Conservation (phyloP, 2,797 vertebrate genomes). For the Paratrypauchen microcephalus region DNA sequence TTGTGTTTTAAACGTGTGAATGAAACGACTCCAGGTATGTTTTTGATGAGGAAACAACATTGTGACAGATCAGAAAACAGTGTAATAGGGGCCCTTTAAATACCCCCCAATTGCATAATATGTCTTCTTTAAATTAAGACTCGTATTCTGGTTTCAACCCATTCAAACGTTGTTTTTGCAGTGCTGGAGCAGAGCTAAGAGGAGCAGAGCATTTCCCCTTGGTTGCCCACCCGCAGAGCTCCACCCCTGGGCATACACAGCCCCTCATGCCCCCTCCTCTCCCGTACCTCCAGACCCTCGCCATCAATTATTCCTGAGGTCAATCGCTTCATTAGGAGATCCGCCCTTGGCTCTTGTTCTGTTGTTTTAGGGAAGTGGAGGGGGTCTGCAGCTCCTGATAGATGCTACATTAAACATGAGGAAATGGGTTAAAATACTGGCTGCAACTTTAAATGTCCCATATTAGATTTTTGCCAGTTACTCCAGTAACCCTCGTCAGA, state of each 20-base stretch:
- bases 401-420: slow-evolving; percentile 6
- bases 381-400: not conserved
- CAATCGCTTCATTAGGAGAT: slow-evolving; percentile 32
- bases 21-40: no score
- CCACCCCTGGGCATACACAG: slow-evolving; percentile 25
- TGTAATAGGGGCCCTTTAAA: no score
- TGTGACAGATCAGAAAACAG: no score
- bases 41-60: no score
- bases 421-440: not conserved
- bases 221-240: slow-evolving; percentile 18
- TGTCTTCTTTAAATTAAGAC: no score
- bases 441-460: not conserved
- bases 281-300: slow-evolving; percentile 41
- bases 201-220: slow-evolving; percentile 31
- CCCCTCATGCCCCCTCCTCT: slow-evolving; percentile 60
- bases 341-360: slow-evolving; percentile 1
- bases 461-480: no score
- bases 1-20: no score
- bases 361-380: slow-evolving; percentile 30
- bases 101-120: no score
- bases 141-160: not conserved
- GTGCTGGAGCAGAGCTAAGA: slow-evolving; percentile 23
- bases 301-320: slow-evolving; percentile 71
- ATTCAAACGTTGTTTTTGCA: not conserved
- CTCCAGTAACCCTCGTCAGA: no score